Base-by-base conservation (phyloP, 2,113 vertebrate genomes). In the Microtus pennsylvanicus region DNA sequence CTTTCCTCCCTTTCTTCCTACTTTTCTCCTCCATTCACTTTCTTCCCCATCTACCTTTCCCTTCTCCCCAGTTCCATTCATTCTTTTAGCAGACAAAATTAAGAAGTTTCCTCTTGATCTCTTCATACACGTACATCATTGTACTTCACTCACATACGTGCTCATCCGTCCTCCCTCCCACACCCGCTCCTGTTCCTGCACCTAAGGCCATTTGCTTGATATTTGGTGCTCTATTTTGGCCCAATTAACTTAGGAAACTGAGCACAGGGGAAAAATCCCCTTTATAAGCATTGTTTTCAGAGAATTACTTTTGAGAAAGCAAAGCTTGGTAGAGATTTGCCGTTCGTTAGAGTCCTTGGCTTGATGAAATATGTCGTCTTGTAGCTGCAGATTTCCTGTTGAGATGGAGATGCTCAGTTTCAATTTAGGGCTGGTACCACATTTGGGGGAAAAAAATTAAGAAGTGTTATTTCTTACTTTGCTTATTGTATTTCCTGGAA, bases 331-430 rank as follows among this genome's bases (percentile, higher is more conserved):
- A 11, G 45, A 91, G 30, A 21, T 88, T 85, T 88, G 30, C 8
- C 12, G 70, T 83, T 85, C 7, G 42, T 93, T 87, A 90, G 78
- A 19, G 42, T 47, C 4, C 28, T 42, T 38, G 17, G 1, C 72
- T 52, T 83, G 70, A 45, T 83, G 35, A 96, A 82, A 78, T 67
- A 61, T 35, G 38, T 69, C 55, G 90, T 78, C 6, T 72, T 92
- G 17, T 45, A 72, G 61, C 22, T 74, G 52, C 1, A 81, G 13
- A 81, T 75, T 91, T 89, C 3, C 21, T 87, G 76, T 80, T 14
- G 58, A 87, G 21, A 87, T 63, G 22, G 21, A 80, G 82, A 76
- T 91, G 21, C 5, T 93, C 45, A 82, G 1, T 93, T 93, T 96
- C 61, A 75, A 45, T 90, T 55, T 89, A 2, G 22, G 33, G 13